A percentile compares a stretch with the other conserved stretches of the same genome.
These are phyloP conservation scores for Spialia ferax DNA, from an alignment of 2,888 invertebrate species.

Conservation along the genomic window DNA sequence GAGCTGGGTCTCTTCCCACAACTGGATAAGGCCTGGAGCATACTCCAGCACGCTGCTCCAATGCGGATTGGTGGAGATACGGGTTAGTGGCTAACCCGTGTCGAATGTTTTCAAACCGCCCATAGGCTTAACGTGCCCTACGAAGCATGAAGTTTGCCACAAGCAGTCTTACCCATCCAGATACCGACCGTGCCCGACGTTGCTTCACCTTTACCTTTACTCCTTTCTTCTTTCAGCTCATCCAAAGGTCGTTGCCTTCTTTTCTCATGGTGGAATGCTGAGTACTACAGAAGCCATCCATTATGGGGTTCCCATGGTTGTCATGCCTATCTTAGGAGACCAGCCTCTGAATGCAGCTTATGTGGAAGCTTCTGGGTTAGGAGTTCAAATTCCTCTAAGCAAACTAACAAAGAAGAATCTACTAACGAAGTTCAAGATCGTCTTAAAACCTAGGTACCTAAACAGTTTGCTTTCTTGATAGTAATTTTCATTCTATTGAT, in stretches of 20 bases:
- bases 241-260: constrained; percentile 77
- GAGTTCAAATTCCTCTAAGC: constrained; percentile 63
- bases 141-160: too few species aligned
- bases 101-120: too few species aligned
- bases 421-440: constrained; percentile 64
- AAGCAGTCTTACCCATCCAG: too few species aligned
- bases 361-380: constrained; percentile 69
- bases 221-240: constrained; percentile 61
- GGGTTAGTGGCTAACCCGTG: too few species aligned
- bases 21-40: too few species aligned
- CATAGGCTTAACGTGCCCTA: too few species aligned
- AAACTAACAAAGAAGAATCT: constrained; percentile 51
- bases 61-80: too few species aligned
- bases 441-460: constrained; percentile 65
- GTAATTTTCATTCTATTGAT: background rate
- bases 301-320: constrained; percentile 75
- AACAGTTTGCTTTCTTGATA: background rate
- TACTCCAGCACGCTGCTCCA: too few species aligned
- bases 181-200: too few species aligned
- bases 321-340: constrained; percentile 80
- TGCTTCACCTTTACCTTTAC: too few species aligned
- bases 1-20: too few species aligned
- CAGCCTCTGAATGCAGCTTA: constrained; percentile 76
- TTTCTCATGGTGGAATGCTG: constrained; percentile 81
- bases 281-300: constrained; percentile 78